phyloP scores from a whole-genome alignment of 2,113 vertebrate genomes.

The Lampris incognitus region DNA sequence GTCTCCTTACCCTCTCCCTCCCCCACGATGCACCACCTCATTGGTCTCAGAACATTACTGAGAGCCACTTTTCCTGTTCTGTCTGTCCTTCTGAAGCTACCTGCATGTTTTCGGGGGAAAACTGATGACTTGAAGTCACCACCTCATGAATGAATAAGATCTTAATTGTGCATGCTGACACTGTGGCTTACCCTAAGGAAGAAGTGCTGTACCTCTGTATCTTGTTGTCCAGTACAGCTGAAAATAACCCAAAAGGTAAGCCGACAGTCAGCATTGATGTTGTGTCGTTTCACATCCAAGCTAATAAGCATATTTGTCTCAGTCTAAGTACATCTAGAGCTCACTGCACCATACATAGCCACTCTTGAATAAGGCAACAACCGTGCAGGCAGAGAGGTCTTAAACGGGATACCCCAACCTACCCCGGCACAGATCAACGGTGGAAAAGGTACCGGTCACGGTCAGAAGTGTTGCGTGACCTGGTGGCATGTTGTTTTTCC shows the following conservation, averaged over 20 bases:
- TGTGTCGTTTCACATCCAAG: conserved; percentile 53
- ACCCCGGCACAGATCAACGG: conserved; percentile 20
- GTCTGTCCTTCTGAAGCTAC: conserved; percentile 29
- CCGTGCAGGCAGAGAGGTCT: not conserved
- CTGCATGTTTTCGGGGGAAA: conserved; percentile 24
- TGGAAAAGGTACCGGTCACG: conserved; percentile 30
- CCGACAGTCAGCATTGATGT: conserved; percentile 17
- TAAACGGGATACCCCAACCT: conserved; percentile 26
- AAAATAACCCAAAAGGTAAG: conserved; percentile 51
- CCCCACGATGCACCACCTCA: conserved; percentile 29
- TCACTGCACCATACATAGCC: conserved; percentile 42
- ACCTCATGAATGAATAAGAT: conserved; percentile 14
- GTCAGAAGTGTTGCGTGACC: conserved; percentile 1
- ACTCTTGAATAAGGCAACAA: conserved; percentile 24
- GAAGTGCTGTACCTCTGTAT: conserved; percentile 7
- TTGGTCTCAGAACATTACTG: conserved; percentile 26
- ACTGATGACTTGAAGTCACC: conserved; percentile 16
- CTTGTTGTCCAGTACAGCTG: conserved; percentile 21
- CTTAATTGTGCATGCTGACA: conserved; percentile 27
- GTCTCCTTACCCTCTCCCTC: not conserved
- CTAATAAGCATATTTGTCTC: conserved; percentile 57
- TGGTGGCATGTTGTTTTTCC: not conserved
- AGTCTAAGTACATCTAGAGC: conserved; percentile 52
- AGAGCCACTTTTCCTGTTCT: conserved; percentile 14
- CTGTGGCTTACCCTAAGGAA: conserved; percentile 20